Evolutionary conservation across 2,888 invertebrate genomes (phyloP).

Genomic region (Carcina quercana): DNA sequence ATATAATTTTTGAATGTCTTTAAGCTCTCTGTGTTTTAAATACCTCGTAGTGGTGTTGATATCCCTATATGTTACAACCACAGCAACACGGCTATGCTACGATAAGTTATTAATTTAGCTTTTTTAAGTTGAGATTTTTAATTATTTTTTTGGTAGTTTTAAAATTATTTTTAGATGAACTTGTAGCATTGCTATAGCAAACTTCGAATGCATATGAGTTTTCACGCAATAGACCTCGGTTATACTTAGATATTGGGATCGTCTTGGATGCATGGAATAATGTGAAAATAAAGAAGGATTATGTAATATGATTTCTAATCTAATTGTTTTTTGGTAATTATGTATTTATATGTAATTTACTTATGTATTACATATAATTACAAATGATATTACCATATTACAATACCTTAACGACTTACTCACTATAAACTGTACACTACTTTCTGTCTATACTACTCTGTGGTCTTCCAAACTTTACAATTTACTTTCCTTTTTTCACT

Average conservation of each 20-base stretch:
- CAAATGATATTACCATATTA: too few relatives aligned
- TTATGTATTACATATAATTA: too few relatives aligned
- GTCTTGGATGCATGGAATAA: constrained; percentile 17
- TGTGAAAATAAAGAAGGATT: background rate
- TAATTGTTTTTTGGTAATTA: background rate
- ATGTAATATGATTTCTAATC: background rate
- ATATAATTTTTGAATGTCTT: constrained; percentile 19
- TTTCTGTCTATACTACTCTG: constrained; percentile 28
- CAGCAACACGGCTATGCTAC: constrained; percentile 10
- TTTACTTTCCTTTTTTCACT: constrained; percentile 17
- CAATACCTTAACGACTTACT: too few relatives aligned
- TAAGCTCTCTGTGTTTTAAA: constrained; percentile 13
- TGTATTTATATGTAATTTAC: too few relatives aligned
- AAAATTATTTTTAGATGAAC: constrained; percentile 14
- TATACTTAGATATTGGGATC: constrained; percentile 4
- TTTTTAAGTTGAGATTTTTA: constrained; percentile 9
- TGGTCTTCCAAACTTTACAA: constrained; percentile 35
- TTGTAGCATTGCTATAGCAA: constrained; percentile 13
- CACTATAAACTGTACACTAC: too few relatives aligned
- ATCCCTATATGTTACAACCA: constrained; percentile 14
- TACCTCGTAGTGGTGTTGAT: constrained; percentile 28
- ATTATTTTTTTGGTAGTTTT: constrained; percentile 11
- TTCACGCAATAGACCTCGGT: constrained; percentile 7
- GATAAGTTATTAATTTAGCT: constrained; percentile 13
- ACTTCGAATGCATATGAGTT: constrained; percentile 10